Evolutionary conservation across 2,888 invertebrate genomes (phyloP).

Genomic region (Uropetala carovei): DNA sequence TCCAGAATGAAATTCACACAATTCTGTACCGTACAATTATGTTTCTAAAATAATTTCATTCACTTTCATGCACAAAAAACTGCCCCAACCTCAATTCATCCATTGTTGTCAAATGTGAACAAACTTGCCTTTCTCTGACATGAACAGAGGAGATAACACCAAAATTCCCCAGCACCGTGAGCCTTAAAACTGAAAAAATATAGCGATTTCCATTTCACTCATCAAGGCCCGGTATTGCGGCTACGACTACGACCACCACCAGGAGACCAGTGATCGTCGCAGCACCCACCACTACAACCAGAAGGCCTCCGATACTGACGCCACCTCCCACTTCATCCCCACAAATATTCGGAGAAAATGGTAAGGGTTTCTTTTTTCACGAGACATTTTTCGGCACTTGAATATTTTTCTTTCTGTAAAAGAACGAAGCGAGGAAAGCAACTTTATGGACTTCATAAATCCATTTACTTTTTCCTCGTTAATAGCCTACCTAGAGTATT

Average conservation of each 20-base stretch:
- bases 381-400: constrained; percentile 65
- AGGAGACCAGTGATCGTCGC: constrained; percentile 72
- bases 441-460: no score
- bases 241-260: constrained; percentile 73
- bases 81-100: no score
- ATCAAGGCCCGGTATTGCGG: constrained; percentile 67
- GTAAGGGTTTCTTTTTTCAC: background rate
- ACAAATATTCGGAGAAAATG: constrained; percentile 68
- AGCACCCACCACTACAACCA: constrained; percentile 74
- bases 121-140: no score
- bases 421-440: background rate
- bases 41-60: no score
- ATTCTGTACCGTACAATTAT: no score
- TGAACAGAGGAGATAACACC: no score
- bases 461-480: background rate
- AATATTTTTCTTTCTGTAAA: constrained; percentile 39
- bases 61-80: no score
- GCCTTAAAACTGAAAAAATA: no score
- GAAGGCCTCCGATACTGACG: constrained; percentile 77
- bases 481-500: background rate
- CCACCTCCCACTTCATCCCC: constrained; percentile 75
- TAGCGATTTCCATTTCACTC: background rate
- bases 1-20: no score
- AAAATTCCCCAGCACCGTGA: no score
- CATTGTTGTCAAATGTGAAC: no score